Conservation (phyloP, 92 coral and sea anemone genomes). For the Actinernus sp. region DNA sequence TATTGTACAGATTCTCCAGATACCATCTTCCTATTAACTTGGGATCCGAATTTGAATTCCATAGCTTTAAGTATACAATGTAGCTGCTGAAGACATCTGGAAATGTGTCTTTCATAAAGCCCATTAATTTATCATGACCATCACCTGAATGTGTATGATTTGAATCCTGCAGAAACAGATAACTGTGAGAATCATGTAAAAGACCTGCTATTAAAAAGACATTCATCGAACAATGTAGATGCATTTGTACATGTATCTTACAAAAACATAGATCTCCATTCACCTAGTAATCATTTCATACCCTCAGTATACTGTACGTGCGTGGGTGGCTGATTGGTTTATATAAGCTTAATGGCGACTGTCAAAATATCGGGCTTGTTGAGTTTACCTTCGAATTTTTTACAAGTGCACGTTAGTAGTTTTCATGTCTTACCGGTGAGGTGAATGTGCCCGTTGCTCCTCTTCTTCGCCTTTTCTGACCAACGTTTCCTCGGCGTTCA, state of each 20-base stretch:
- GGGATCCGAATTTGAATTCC: constrained; percentile 11
- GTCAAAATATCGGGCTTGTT: too few relatives aligned
- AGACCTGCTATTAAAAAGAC: not conserved
- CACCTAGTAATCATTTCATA: too few relatives aligned
- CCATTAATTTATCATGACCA: not conserved
- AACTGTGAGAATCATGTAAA: not conserved
- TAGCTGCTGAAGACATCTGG: constrained; percentile 1
- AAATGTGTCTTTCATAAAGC: not conserved
- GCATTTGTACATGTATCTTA: too few relatives aligned
- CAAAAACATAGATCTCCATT: too few relatives aligned
- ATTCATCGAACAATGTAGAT: too few relatives aligned
- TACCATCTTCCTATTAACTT: constrained; percentile 13
- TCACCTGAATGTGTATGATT: not conserved
- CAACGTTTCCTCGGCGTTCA: constrained; percentile 58
- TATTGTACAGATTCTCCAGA: constrained; percentile 4
- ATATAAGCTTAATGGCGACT: too few relatives aligned
- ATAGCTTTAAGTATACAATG: not conserved
- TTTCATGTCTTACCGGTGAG: constrained; percentile 16
- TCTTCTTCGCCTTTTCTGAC: constrained; percentile 33
- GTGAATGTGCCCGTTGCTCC: constrained; percentile 50
- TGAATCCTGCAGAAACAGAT: not conserved
- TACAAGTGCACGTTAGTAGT: too few relatives aligned
- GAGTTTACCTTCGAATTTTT: too few relatives aligned
- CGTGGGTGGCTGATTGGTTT: too few relatives aligned
- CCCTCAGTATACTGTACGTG: too few relatives aligned